A percentile compares a stretch with the other conserved stretches of the same genome.
Evolutionary conservation across 1,140 invertebrate genomes (phyloP).

Genomic region (Himalopsyche phryganea): DNA sequence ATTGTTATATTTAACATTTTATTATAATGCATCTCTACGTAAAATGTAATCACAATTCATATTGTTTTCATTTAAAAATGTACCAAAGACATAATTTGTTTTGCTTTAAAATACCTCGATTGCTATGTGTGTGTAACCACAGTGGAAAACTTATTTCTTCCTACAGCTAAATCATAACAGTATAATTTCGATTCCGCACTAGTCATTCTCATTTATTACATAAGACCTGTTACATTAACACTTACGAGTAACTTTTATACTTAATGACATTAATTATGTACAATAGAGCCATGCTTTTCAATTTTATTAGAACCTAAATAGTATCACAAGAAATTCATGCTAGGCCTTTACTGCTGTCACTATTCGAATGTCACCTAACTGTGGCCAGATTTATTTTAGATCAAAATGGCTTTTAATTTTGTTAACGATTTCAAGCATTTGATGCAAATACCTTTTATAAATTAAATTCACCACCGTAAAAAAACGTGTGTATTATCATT

Average conservation of each 20-base stretch:
- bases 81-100: conserved; percentile 31
- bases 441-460: conserved; percentile 25
- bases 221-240: conserved; percentile 27
- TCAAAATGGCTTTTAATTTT: conserved; percentile 16
- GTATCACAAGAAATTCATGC: conserved; percentile 34
- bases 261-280: conserved; percentile 33
- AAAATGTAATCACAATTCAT: conserved; percentile 33
- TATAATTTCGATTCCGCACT: conserved; percentile 32
- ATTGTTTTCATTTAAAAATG: conserved; percentile 32
- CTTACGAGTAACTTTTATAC: conserved; percentile 23
- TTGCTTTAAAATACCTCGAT: conserved; percentile 31
- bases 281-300: conserved; percentile 35
- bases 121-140: conserved; percentile 28
- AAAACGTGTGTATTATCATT: background rate
- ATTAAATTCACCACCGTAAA: conserved; percentile 5
- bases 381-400: conserved; percentile 18
- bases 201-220: conserved; percentile 24
- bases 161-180: conserved; percentile 27
- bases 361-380: conserved; percentile 3
- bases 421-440: conserved; percentile 29
- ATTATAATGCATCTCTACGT: conserved; percentile 35
- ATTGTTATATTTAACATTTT: conserved; percentile 34
- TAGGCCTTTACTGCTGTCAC: conserved; percentile 26
- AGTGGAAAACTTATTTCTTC: conserved; percentile 27
- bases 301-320: conserved; percentile 35